A percentile compares a stretch with the other conserved stretches of the same genome.
These are phyloP conservation scores for Lycocerus yunnanus DNA, from an alignment of 2,888 invertebrate genomes.

Conservation along the genomic window DNA sequence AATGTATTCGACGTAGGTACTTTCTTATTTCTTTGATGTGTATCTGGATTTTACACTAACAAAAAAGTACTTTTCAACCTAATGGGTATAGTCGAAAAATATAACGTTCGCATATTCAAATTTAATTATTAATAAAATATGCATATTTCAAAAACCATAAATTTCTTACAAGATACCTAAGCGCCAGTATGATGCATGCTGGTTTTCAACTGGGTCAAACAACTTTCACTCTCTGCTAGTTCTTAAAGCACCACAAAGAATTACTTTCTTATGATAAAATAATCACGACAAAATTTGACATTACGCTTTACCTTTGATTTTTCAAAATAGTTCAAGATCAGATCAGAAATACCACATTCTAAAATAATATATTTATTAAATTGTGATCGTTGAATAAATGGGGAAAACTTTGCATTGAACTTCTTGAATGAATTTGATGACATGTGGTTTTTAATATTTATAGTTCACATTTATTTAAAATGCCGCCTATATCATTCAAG, in stretches of 20 bases:
- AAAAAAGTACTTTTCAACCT: neutral
- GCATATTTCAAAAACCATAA: neutral
- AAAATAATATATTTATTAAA: neutral
- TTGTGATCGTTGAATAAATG: neutral
- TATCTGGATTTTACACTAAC: neutral
- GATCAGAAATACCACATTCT: neutral
- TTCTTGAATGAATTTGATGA: neutral
- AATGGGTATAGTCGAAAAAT: neutral
- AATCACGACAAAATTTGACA: neutral
- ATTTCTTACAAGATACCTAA: constrained; percentile 7
- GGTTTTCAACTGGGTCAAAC: constrained; percentile 22
- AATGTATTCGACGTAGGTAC: neutral
- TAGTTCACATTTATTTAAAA: neutral
- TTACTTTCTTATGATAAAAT: constrained; percentile 26
- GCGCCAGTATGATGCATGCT: constrained; percentile 23
- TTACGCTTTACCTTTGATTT: neutral
- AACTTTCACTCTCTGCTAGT: constrained; percentile 30
- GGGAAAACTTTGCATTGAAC: neutral
- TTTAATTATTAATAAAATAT: neutral
- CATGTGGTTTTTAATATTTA: neutral
- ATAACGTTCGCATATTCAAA: neutral
- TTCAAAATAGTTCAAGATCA: neutral
- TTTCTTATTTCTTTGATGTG: neutral
- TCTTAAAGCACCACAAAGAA: constrained; percentile 12
- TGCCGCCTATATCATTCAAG: neutral